Evolutionary conservation across 2,888 invertebrate genomes (phyloP), one percentile per base, ranked within the genome.

Genomic region (Mycalesis mineus): DNA sequence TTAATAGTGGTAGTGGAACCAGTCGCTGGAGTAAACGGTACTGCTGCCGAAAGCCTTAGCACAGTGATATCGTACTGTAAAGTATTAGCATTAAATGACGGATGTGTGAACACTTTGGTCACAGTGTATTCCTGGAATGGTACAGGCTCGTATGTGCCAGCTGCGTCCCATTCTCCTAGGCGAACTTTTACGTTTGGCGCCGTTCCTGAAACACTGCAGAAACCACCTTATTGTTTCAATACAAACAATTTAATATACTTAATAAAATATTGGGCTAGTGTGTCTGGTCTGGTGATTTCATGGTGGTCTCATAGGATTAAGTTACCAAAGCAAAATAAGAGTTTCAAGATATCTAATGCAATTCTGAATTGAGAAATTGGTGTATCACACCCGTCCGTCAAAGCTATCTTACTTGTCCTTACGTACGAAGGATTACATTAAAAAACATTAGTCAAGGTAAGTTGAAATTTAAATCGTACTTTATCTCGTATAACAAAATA

Each of bases 1-100:
- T 92, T 92, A 13, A 94, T 91, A 0, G 92, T 92, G 0, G 88
- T 76, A 1, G 85, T 88, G 7, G 91, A 78, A 0, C 91, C 91
- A n/a, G 61, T 65, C 17, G 66, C 61, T 0, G 89, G 86, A 0
- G 84, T 76, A 7, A 93, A 72, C 0, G 91, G 90, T 14, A 94
- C 91, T 0, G 92, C 72, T 0, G 88, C 71, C 65, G 91, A 84
- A n/a, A 98, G 80, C 58, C 93, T 91, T 29, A 98, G 77, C 0
- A 98, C 90, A 1, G 96, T 97, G 36, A 98, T 91, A 75, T 97
- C 96, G 73, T 95, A 96, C 65, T 93, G 93, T 44, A 97, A 88
- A 63, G 95, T 96, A 55, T 88, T 90, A 0, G 92, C 80, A 72
- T 94, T 93, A 77, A 92, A 97, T 13, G 91, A 90, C 0, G 95